phyloP scores from a whole-genome alignment of 2,888 invertebrate species.

The Zaprionus obscuricornis region DNA sequence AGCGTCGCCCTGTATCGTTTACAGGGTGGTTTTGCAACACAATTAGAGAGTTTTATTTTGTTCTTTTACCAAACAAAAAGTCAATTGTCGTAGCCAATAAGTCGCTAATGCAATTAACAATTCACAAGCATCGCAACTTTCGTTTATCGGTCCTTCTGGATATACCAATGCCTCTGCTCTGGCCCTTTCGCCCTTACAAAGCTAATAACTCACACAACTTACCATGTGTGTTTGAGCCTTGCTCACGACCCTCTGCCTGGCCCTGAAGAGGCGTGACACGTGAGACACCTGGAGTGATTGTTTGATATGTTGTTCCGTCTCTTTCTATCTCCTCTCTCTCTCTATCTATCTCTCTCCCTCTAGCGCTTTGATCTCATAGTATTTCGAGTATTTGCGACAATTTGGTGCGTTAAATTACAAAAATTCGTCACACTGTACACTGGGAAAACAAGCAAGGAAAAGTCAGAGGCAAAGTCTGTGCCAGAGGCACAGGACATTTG shows the following conservation, averaged over 20 bases:
- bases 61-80: conserved; percentile 60
- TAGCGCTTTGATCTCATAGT: conserved; percentile 29
- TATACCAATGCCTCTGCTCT: too few species aligned
- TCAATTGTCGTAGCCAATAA: conserved; percentile 70
- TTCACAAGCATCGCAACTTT: conserved; percentile 46
- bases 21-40: conserved; percentile 47
- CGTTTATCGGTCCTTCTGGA: not conserved
- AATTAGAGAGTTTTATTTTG: conserved; percentile 48
- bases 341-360: not conserved
- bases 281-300: conserved; percentile 82
- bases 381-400: conserved; percentile 72
- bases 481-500: too few species aligned
- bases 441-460: conserved; percentile 3
- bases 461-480: conserved; percentile 16
- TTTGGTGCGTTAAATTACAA: conserved; percentile 84
- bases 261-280: conserved; percentile 78
- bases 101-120: conserved; percentile 77
- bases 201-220: conserved; percentile 81
- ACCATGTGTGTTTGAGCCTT: conserved; percentile 40
- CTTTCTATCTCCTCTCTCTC: conserved; percentile 2
- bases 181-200: conserved; percentile 39
- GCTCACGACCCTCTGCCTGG: conserved; percentile 3
- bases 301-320: conserved; percentile 45
- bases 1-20: conserved; percentile 13
- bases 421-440: conserved; percentile 72